Evolutionary conservation across 1,140 invertebrate genomes (phyloP).

Genomic region (Aphidius ervi): DNA sequence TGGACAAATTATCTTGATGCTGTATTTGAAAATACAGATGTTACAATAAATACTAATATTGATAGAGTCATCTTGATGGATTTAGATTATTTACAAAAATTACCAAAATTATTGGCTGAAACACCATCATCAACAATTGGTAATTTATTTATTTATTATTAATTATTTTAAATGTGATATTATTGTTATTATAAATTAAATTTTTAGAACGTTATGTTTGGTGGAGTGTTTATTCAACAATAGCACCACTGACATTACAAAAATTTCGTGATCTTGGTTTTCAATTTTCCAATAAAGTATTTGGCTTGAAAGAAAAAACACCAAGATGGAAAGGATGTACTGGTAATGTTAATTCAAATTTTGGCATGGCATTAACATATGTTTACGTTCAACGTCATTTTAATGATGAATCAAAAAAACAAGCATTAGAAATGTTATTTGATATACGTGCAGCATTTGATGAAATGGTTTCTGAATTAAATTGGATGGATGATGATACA

Average conservation of each 20-base stretch:
- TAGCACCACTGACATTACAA: constrained; percentile 60
- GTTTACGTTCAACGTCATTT: constrained; percentile 72
- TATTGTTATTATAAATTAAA: constrained; percentile 9
- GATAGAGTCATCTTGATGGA: constrained; percentile 62
- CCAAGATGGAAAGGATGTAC: constrained; percentile 72
- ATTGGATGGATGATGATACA: constrained; percentile 78
- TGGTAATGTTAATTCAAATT: constrained; percentile 69
- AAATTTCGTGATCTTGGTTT: constrained; percentile 61
- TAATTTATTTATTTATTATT: constrained; percentile 35
- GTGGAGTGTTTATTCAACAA: constrained; percentile 65
- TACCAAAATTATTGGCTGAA: constrained; percentile 52
- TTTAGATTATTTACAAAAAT: constrained; percentile 58
- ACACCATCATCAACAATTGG: constrained; percentile 57
- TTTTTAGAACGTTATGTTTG: constrained; percentile 59
- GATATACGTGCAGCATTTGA: constrained; percentile 71
- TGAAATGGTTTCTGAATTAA: constrained; percentile 61
- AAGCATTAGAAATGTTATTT: constrained; percentile 72
- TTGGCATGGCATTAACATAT: constrained; percentile 74
- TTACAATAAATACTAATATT: constrained; percentile 47
- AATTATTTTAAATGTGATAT: constrained; percentile 9
- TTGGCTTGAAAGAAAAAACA: constrained; percentile 59
- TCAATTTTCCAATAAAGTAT: constrained; percentile 59
- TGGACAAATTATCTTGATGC: constrained; percentile 63
- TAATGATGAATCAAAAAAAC: constrained; percentile 62
- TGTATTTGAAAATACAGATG: constrained; percentile 59